Percentiles rank a stretch among this genome's conserved stretches.
phyloP scores from a whole-genome alignment of 2,113 vertebrate species.

The Nestor notabilis region DNA sequence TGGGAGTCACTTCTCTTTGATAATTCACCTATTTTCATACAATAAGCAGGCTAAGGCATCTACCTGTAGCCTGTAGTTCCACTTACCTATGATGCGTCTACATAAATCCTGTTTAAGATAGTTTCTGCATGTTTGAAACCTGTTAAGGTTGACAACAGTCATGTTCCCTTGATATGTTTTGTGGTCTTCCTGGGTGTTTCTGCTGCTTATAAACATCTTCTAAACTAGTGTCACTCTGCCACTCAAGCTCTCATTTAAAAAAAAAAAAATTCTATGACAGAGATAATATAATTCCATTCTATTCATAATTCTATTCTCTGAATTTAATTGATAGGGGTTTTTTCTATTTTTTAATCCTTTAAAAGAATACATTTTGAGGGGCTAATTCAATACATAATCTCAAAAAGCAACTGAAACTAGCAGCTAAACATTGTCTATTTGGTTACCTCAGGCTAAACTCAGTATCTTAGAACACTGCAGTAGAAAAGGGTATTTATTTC shows the following conservation, averaged over 20 bases:
- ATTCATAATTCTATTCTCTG: neutral
- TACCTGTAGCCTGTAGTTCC: neutral
- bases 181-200: neutral
- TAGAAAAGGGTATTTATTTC: neutral
- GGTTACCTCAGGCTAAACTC: neutral
- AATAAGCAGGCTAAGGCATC: neutral
- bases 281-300: neutral
- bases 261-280: neutral
- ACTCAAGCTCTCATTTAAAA: neutral
- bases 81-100: neutral
- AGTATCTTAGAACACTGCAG: neutral
- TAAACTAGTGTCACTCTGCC: neutral
- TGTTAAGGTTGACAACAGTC: neutral
- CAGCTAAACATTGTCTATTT: neutral
- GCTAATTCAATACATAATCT: neutral
- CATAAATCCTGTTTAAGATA: neutral
- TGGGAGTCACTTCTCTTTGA: neutral
- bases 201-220: neutral
- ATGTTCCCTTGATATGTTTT: neutral
- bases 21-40: neutral
- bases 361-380: neutral
- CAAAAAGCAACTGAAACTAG: neutral
- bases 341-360: neutral
- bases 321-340: neutral
- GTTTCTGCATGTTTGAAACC: neutral